phyloP scores from a whole-genome alignment of 2,113 vertebrate species.

The Neogobius melanostomus region DNA sequence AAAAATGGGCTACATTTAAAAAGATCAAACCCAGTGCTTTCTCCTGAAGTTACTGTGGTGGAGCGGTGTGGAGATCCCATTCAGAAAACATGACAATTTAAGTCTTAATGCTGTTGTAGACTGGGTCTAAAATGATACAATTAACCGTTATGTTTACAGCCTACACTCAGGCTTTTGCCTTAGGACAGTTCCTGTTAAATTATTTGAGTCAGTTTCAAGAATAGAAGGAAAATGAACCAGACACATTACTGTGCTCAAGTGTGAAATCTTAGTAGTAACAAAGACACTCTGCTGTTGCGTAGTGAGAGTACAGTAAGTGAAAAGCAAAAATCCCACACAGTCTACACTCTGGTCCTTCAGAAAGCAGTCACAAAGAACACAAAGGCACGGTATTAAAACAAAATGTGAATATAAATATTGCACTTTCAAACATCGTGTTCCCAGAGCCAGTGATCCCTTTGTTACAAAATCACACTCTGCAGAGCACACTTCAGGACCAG shows the following conservation, averaged over 20 bases:
- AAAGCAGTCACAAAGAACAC: slow-evolving; percentile 43
- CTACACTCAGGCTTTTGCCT: no score
- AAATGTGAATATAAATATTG: slow-evolving; percentile 78
- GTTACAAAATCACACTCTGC: slow-evolving; percentile 35
- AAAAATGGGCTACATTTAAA: slow-evolving; percentile 41
- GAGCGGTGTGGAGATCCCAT: slow-evolving; percentile 41
- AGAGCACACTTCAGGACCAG: slow-evolving; percentile 2
- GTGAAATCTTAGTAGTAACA: slow-evolving; percentile 3
- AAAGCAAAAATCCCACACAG: slow-evolving; percentile 14
- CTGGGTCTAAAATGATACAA: background rate
- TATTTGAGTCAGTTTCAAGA: slow-evolving; percentile 16
- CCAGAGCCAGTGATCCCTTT: slow-evolving; percentile 64
- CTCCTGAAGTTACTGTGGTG: slow-evolving; percentile 50
- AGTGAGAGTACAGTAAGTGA: slow-evolving; percentile 39
- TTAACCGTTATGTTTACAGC: slow-evolving; percentile 39
- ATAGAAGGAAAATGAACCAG: slow-evolving; percentile 26
- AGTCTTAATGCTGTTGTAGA: slow-evolving; percentile 20
- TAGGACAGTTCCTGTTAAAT: slow-evolving; percentile 21
- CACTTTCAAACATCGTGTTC: slow-evolving; percentile 75
- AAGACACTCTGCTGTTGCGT: slow-evolving; percentile 19
- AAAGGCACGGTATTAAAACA: slow-evolving; percentile 43
- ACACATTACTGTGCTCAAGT: slow-evolving; percentile 21
- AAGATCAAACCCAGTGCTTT: slow-evolving; percentile 65
- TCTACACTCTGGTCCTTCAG: slow-evolving; percentile 28
- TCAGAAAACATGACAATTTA: slow-evolving; percentile 53